Evolutionary conservation across 2,797 vertebrate species (phyloP).

Genomic region (Phrynocephalus guinanensis): DNA sequence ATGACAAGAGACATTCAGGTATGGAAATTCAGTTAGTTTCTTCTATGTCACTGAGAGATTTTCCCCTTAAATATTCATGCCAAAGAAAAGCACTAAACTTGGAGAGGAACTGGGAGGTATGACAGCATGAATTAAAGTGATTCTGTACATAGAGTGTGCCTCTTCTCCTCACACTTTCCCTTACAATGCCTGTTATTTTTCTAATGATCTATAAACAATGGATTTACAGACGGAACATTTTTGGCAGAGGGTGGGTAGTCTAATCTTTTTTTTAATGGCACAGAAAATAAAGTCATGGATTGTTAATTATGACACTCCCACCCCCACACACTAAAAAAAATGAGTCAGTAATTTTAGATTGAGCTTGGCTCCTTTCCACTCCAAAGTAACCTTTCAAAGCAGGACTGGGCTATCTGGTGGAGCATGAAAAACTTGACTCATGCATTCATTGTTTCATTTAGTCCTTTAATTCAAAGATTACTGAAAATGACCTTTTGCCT

Average conservation of each 20-base stretch:
- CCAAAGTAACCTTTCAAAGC: constrained; percentile 47
- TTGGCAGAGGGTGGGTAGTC: constrained; percentile 23
- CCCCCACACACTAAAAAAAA: background rate
- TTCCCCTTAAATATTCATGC: background rate
- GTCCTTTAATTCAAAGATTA: constrained; percentile 63
- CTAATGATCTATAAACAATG: background rate
- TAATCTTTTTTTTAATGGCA: constrained; percentile 25
- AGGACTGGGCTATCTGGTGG: constrained; percentile 18
- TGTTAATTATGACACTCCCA: constrained; percentile 33
- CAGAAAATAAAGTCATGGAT: background rate
- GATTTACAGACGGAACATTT: background rate
- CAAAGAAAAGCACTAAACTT: background rate
- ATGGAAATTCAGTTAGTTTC: background rate
- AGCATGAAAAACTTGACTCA: constrained; percentile 58
- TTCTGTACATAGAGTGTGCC: background rate
- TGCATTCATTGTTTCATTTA: constrained; percentile 51
- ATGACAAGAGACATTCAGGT: background rate
- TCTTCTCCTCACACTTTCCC: background rate
- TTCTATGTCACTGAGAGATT: background rate
- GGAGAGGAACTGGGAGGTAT: background rate
- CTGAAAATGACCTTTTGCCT: constrained; percentile 59
- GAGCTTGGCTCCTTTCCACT: constrained; percentile 53
- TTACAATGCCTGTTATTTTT: background rate
- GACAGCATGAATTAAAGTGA: background rate
- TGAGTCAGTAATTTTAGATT: constrained; percentile 26